These are phyloP conservation scores for Hemibates koningsi DNA, from an alignment of 2,113 vertebrate genomes.

Conservation along the genomic window DNA sequence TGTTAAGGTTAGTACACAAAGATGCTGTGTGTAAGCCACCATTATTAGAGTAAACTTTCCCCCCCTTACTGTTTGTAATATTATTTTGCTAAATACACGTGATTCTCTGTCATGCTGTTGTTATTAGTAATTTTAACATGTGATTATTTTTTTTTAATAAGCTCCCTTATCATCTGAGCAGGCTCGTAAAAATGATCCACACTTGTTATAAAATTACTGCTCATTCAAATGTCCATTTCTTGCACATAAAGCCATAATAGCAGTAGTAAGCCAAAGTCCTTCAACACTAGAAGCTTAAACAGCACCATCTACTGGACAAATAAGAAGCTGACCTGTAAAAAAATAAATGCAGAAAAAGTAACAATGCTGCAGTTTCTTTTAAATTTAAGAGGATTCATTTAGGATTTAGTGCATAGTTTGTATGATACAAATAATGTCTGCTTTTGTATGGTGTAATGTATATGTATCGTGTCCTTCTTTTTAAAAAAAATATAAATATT, in stretches of 20 bases:
- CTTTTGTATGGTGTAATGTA: background rate
- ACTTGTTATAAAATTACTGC: background rate
- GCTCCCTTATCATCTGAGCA: background rate
- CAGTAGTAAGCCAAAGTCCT: background rate
- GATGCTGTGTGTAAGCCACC: background rate
- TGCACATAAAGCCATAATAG: background rate
- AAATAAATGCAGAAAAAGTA: background rate
- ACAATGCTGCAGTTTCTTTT: background rate
- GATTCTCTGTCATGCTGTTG: background rate
- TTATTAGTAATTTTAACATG: background rate
- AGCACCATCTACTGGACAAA: conserved; percentile 32
- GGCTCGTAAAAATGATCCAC: background rate
- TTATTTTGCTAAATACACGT: background rate
- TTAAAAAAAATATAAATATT: background rate
- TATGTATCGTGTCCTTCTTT: background rate
- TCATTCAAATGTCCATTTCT: background rate
- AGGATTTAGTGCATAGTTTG: background rate
- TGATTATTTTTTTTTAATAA: background rate
- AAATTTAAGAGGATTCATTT: background rate
- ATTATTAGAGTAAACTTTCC: background rate
- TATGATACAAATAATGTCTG: background rate
- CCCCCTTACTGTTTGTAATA: background rate
- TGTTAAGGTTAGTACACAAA: conserved; percentile 78
- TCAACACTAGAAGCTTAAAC: background rate
- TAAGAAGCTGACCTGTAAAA: background rate